Evolutionary conservation across 2,888 invertebrate genomes (phyloP).

Genomic region (Apamea sordens): DNA sequence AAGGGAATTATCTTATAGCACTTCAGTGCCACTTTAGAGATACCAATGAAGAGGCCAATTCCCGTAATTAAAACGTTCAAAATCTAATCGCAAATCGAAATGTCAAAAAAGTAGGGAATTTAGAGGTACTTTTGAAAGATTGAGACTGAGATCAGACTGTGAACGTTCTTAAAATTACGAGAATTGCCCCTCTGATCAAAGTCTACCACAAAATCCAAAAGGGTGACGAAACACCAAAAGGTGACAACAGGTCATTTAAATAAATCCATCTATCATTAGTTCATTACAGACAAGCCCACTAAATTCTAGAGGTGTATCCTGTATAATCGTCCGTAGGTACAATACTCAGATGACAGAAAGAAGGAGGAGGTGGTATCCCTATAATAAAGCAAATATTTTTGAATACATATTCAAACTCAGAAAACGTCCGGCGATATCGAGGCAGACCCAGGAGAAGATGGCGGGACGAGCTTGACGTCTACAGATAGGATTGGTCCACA

Average conservation of each 20-base stretch:
- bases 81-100: not conserved
- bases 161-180: not conserved
- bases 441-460: not conserved
- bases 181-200: not conserved
- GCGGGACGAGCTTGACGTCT: not conserved
- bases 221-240: constrained; percentile 3
- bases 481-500: not conserved
- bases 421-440: not conserved
- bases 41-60: not conserved
- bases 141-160: not conserved
- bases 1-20: not conserved
- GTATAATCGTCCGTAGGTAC: constrained; percentile 8
- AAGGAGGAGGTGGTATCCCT: not conserved
- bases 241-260: constrained; percentile 22
- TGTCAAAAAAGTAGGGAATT: not conserved
- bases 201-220: not conserved
- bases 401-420: not conserved
- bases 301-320: constrained; percentile 35
- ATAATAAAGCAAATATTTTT: not conserved
- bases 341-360: constrained; percentile 8
- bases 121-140: not conserved
- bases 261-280: constrained; percentile 11
- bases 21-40: not conserved
- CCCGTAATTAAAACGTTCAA: no score
- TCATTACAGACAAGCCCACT: constrained; percentile 41